Conservation (phyloP, 2,797 vertebrate genomes). For the Pteropus rufus region DNA sequence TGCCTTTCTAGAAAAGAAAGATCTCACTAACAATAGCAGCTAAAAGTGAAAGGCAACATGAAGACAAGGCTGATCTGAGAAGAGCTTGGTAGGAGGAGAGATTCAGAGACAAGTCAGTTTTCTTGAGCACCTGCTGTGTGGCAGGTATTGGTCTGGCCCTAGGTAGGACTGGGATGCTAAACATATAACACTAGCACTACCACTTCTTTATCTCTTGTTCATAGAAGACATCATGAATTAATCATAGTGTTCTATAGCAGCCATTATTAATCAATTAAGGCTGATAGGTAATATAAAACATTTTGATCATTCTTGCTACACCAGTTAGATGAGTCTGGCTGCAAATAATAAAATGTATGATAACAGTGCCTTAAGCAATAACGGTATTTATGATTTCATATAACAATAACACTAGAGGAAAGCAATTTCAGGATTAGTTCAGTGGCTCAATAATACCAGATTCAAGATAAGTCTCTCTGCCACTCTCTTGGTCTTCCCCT, state of each 20-base stretch:
- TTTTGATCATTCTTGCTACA: background rate
- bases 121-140: background rate
- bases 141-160: background rate
- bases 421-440: background rate
- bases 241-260: background rate
- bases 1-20: background rate
- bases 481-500: background rate
- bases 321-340: background rate
- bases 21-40: background rate
- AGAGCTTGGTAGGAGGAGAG: background rate
- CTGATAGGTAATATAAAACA: background rate
- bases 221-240: background rate
- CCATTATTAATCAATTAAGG: background rate
- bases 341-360: background rate
- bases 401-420: background rate
- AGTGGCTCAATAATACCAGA: background rate
- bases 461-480: background rate
- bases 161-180: background rate
- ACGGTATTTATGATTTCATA: background rate
- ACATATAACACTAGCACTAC: background rate
- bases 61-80: background rate
- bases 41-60: background rate
- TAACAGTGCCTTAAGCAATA: background rate
- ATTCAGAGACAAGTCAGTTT: background rate
- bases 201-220: background rate